Conservation (phyloP, 2,888 invertebrate genomes). For the Drosophila testacea region DNA sequence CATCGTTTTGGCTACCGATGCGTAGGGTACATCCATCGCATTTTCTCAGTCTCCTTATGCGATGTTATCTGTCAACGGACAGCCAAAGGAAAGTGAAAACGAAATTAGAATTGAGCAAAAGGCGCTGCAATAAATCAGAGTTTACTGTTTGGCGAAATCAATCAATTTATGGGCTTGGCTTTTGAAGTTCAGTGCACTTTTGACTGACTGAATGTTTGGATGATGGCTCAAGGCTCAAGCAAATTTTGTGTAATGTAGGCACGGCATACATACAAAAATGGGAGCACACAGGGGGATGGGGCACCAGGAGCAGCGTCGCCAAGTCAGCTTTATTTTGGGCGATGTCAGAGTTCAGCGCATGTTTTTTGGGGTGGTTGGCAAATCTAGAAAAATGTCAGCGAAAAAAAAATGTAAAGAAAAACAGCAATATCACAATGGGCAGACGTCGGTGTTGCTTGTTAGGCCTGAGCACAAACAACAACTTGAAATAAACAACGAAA, state of each 20-base stretch:
- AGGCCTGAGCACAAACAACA: constrained; percentile 46
- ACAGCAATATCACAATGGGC: constrained; percentile 65
- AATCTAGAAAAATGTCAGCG: constrained; percentile 77
- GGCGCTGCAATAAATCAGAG: constrained; percentile 55
- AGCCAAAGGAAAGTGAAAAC: constrained; percentile 72
- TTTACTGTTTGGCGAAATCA: constrained; percentile 58
- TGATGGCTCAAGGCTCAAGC: constrained; percentile 46
- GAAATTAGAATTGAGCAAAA: constrained; percentile 64
- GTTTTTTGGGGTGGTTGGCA: constrained; percentile 76
- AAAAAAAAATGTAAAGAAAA: constrained; percentile 31
- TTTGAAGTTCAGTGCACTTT: constrained; percentile 60
- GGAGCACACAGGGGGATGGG: neutral
- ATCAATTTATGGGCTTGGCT: constrained; percentile 74
- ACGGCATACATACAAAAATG: constrained; percentile 15
- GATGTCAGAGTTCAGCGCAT: constrained; percentile 78
- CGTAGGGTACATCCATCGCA: constrained; percentile 72
- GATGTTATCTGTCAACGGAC: constrained; percentile 58
- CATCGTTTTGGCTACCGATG: constrained; percentile 50
- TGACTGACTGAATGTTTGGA: neutral
- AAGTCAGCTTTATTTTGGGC: constrained; percentile 27
- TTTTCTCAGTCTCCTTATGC: constrained; percentile 41
- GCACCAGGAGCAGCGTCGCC: too few species aligned
- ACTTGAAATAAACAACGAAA: constrained; percentile 75
- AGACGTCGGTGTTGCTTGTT: constrained; percentile 76
- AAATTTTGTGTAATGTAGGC: constrained; percentile 52